Evolutionary conservation across 2,113 vertebrate species (phyloP).

Genomic region (Xiphorhynchus elegans): DNA sequence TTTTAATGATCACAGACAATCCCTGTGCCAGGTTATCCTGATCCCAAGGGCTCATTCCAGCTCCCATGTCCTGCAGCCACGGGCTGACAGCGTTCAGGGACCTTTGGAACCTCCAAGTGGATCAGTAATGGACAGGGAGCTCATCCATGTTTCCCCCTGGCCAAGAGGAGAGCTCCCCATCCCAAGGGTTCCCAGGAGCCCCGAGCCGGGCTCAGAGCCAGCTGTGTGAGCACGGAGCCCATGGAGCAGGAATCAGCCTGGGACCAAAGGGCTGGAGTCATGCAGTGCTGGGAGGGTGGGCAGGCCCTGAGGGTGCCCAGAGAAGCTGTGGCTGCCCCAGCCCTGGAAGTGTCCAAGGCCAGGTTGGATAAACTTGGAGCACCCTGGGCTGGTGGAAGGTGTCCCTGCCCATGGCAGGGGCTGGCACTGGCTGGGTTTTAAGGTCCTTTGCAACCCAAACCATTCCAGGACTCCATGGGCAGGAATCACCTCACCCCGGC

Average conservation of each 20-base stretch:
- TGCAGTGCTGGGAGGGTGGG: neutral
- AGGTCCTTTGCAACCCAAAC: neutral
- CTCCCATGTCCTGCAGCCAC: rapidly evolving
- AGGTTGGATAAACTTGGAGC: rapidly evolving
- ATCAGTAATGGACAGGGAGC: neutral
- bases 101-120: neutral
- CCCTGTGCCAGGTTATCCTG: too few relatives aligned
- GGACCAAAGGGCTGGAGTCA: rapidly evolving
- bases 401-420: neutral
- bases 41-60: neutral
- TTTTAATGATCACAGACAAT: neutral
- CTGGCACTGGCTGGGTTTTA: too few relatives aligned
- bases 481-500: neutral
- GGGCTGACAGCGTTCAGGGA: rapidly evolving
- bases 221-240: neutral
- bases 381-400: neutral
- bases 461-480: neutral
- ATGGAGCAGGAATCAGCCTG: neutral
- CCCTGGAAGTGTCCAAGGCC: neutral
- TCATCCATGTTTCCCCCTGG: rapidly evolving
- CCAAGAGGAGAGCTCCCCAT: rapidly evolving
- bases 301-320: neutral
- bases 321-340: neutral
- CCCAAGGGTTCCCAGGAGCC: rapidly evolving
- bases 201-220: rapidly evolving